Conservation (phyloP, 2,113 vertebrate genomes). For the Ailurus styani region DNA sequence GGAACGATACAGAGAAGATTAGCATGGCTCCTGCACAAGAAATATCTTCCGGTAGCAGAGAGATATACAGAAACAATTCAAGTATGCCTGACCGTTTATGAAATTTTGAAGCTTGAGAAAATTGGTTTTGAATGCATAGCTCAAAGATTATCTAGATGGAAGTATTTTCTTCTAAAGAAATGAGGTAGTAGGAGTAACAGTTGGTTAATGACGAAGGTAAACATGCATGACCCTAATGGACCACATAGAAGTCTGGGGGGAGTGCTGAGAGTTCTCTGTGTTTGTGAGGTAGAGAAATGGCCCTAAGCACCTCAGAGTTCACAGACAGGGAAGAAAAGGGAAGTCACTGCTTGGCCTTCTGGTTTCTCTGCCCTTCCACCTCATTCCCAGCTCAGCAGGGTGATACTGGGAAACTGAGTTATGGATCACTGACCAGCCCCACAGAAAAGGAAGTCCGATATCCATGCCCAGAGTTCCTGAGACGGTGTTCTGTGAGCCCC, state of each 20-base stretch:
- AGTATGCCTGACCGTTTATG: not conserved
- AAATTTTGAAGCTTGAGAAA: conserved; percentile 2
- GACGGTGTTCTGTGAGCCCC: accelerated
- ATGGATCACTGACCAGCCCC: not conserved
- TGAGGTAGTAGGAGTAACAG: not conserved
- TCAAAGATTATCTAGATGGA: not conserved
- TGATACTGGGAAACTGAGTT: not conserved
- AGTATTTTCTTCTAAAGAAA: conserved; percentile 9
- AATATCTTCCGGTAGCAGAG: not conserved
- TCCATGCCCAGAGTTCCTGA: not conserved
- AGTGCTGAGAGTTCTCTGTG: not conserved
- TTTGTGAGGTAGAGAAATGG: not conserved
- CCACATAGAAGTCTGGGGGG: not conserved
- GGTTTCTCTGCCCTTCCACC: not conserved
- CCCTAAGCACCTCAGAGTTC: not conserved
- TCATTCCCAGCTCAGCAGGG: not conserved
- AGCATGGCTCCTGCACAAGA: not conserved
- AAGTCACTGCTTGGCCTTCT: not conserved
- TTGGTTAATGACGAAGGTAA: not conserved
- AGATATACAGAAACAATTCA: not conserved
- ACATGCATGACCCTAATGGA: not conserved
- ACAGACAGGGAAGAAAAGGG: not conserved
- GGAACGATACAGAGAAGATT: not conserved
- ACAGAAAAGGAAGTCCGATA: not conserved
- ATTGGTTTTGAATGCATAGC: not conserved